Base-by-base conservation (phyloP, 92 coral and sea anemone species). In the Paramuricea clavata region DNA sequence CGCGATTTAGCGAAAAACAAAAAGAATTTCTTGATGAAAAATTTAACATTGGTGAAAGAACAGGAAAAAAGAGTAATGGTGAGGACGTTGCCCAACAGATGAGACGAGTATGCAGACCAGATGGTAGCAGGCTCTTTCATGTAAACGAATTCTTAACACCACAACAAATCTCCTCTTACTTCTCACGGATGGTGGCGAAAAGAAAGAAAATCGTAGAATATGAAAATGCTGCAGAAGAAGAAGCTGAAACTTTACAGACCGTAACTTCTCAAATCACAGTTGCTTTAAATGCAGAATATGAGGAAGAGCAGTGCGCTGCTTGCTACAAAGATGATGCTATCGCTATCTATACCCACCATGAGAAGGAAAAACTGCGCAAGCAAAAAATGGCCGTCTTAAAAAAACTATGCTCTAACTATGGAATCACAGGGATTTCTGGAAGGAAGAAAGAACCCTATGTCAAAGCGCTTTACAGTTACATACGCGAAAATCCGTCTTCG, bases 11-110 rank as follows among this genome's bases (percentile, higher is more conserved):
- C n/a, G n/a, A n/a, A 82, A 30, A 88, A 88, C 81, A 59, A 87
- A 74, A 83, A 82, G 76, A 34, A 83, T 59, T 77, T 65, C 43
- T 73, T 61, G 88, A 85, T 74, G 79, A n/a, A n/a, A 82, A n/a
- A n/a, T n/a, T n/a, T n/a, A n/a, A n/a, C n/a, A n/a, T n/a, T n/a
- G n/a, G n/a, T n/a, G n/a, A n/a, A 49, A 34, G 78, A 83, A 82
- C 88, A 16, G 78, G 78, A 57, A 88, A 88, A 77, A 88, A 82
- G 43, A 61, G 69, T 32, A 88, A 78, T 34, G 88, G 88, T 50
- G 78, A 88, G 86, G 85, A 88, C 27, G 91, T 83, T 42, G 84
- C 91, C 72, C 64, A 56, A 65, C 67, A 88, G 86, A 88, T 88
- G 91, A 88, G 91, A n/a, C 49, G 76, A 76, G 85, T 54, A 7